Conservation (phyloP, 1,140 invertebrate genomes). For the Papilio xuthus region DNA sequence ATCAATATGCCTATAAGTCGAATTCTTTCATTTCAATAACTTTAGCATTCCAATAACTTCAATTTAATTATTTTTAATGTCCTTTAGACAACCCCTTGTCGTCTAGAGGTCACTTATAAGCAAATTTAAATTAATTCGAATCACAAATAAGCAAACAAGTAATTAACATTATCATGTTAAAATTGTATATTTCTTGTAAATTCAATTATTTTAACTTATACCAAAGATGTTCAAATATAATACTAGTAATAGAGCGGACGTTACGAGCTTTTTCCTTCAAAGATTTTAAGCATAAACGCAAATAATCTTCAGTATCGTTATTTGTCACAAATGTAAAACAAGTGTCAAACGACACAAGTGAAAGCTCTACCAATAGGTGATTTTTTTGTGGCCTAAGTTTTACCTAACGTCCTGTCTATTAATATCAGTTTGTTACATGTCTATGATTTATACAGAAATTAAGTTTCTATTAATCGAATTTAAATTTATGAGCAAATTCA, state of each 20-base stretch:
- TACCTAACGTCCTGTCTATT: too few species aligned
- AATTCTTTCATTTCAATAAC: not conserved
- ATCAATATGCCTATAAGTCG: not conserved
- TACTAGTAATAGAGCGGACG: too few species aligned
- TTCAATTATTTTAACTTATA: not conserved
- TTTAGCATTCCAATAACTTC: not conserved
- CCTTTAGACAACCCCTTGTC: constrained; percentile 9
- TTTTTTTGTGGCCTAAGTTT: too few species aligned
- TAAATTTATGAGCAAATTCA: constrained; percentile 9
- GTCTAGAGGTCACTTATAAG: not conserved
- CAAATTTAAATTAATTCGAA: constrained; percentile 35
- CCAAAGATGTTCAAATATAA: too few species aligned
- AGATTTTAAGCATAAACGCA: too few species aligned
- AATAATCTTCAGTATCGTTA: too few species aligned
- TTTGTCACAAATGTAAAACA: too few species aligned
- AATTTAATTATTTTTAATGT: not conserved
- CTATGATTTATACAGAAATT: not conserved
- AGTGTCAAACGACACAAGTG: too few species aligned
- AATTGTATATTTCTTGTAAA: not conserved
- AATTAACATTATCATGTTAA: not conserved
- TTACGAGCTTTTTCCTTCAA: too few species aligned
- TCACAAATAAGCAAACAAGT: not conserved
- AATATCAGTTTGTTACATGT: too few species aligned
- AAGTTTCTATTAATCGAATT: not conserved
- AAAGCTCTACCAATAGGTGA: too few species aligned